Evolutionary conservation across 2,797 vertebrate species (phyloP).

Genomic region (Avahi laniger): DNA sequence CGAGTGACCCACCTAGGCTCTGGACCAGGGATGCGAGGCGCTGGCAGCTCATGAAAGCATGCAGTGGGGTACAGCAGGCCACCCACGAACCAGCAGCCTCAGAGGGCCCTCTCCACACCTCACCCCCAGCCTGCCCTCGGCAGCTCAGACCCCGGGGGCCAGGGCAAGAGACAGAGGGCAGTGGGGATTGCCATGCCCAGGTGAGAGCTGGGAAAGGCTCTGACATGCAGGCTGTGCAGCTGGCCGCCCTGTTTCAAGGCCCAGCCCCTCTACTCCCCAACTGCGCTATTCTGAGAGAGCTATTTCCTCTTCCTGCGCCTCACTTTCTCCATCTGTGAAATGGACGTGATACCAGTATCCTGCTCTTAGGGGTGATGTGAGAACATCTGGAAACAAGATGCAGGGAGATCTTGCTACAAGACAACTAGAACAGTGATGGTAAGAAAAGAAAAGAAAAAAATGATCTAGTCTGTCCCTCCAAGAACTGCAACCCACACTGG

Average conservation of each 20-base stretch:
- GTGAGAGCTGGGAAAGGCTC: neutral
- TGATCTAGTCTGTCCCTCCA: neutral
- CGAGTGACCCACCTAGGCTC: neutral
- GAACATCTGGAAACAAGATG: fast-evolving
- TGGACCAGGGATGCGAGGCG: neutral
- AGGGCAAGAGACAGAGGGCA: neutral
- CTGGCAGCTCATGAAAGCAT: neutral
- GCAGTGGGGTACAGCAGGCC: neutral
- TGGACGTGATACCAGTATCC: neutral
- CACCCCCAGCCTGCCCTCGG: neutral
- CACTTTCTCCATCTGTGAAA: neutral
- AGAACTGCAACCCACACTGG: neutral
- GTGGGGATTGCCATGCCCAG: fast-evolving
- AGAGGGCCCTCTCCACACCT: neutral
- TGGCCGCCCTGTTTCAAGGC: fast-evolving
- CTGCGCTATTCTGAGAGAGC: neutral
- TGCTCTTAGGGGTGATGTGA: neutral
- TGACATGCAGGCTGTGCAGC: fast-evolving
- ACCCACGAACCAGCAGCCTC: neutral
- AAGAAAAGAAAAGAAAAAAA: neutral
- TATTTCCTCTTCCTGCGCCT: neutral
- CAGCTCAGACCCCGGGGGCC: neutral
- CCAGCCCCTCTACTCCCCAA: neutral
- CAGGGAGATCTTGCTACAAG: neutral
- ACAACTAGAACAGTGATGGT: no score